Evolutionary conservation across 1,140 invertebrate genomes (phyloP).

Genomic region (Mycetomoellerius zeteki): DNA sequence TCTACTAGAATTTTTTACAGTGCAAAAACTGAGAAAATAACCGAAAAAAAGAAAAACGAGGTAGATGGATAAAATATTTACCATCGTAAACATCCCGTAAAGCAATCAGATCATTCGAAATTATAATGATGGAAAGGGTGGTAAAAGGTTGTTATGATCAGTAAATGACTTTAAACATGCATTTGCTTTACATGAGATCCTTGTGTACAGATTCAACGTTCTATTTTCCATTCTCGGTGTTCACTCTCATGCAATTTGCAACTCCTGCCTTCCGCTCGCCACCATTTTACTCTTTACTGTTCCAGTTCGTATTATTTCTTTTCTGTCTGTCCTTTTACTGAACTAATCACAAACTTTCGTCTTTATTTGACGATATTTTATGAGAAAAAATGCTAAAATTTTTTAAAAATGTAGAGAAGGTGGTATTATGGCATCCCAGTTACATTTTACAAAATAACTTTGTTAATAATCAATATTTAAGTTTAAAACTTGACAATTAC

Average conservation of each 20-base stretch:
- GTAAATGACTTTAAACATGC: conserved; percentile 6
- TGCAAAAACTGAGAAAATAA: conserved; percentile 5
- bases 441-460: too few species aligned
- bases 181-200: conserved; percentile 40
- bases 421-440: too few species aligned
- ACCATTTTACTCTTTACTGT: conserved; percentile 15
- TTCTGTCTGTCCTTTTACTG: background rate
- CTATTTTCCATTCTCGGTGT: background rate
- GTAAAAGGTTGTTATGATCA: conserved; percentile 3
- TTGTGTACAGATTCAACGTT: conserved; percentile 6
- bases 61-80: conserved; percentile 19
- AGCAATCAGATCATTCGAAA: background rate
- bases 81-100: background rate
- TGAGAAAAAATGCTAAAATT: background rate
- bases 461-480: too few species aligned
- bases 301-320: background rate
- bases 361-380: background rate
- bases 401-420: too few species aligned
- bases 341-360: conserved; percentile 2
- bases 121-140: background rate
- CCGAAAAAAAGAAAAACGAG: background rate
- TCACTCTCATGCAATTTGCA: background rate
- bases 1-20: conserved; percentile 19
- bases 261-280: background rate
- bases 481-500: too few species aligned